Evolutionary conservation across 2,113 vertebrate species (phyloP).

Genomic region (Butorides virescens): DNA sequence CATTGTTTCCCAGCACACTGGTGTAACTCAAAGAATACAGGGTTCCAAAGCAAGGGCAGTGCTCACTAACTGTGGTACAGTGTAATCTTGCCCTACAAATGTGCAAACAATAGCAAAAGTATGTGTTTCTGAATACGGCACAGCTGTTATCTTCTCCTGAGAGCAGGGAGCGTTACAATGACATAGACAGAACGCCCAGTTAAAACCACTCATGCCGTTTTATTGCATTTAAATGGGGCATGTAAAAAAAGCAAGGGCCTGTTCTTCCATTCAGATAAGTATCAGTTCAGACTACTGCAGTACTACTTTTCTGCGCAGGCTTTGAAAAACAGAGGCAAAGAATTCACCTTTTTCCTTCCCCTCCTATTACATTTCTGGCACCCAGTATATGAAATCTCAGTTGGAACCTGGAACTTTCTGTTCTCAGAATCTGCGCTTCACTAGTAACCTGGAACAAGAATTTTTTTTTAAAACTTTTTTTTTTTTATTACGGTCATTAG

Average conservation of each 20-base stretch:
- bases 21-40: background rate
- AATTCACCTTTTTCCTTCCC: background rate
- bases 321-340: constrained; percentile 38
- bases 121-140: constrained; percentile 53
- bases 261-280: background rate
- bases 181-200: constrained; percentile 4
- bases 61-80: background rate
- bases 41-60: constrained; percentile 6
- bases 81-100: constrained; percentile 27
- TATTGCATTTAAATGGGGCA: constrained; percentile 18
- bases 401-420: constrained; percentile 42
- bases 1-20: constrained; percentile 17
- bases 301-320: background rate
- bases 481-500: constrained; percentile 41
- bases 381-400: constrained; percentile 5
- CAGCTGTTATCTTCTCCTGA: constrained; percentile 54
- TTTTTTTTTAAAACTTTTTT: background rate
- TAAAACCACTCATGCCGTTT: constrained; percentile 37
- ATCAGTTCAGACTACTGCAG: background rate
- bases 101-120: constrained; percentile 62
- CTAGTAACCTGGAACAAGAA: constrained; percentile 56
- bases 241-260: background rate
- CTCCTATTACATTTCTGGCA: constrained; percentile 30
- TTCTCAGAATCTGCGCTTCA: constrained; percentile 42
- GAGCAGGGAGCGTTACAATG: constrained; percentile 38